These are phyloP conservation scores for Silvanus unidentatus DNA, from an alignment of 2,888 invertebrate genomes.

Conservation along the genomic window DNA sequence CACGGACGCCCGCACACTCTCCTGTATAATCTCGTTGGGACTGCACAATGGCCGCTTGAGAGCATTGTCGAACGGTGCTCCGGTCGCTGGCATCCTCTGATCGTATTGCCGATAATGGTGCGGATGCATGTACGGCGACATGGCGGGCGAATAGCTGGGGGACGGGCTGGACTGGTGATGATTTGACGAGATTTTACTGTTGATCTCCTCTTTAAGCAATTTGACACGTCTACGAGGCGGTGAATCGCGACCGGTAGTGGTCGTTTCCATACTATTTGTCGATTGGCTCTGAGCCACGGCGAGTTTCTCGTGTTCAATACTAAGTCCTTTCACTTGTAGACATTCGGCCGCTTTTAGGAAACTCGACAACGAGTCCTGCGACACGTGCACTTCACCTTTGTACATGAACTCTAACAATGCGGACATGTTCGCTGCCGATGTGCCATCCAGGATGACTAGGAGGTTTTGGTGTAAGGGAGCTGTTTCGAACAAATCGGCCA, in stretches of 20 bases:
- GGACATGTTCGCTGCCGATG: constrained; percentile 84
- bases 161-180: constrained; percentile 44
- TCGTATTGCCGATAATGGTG: constrained; percentile 40
- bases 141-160: constrained; percentile 47
- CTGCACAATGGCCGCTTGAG: constrained; percentile 55
- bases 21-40: constrained; percentile 56
- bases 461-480: constrained; percentile 75
- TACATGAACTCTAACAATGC: constrained; percentile 90
- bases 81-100: constrained; percentile 42
- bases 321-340: constrained; percentile 76
- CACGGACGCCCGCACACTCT: constrained; percentile 60
- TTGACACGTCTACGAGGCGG: constrained; percentile 14
- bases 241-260: constrained; percentile 28
- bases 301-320: constrained; percentile 67
- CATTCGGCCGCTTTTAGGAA: constrained; percentile 88
- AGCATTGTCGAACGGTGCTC: constrained; percentile 34
- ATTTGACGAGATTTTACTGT: constrained; percentile 27
- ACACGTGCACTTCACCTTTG: constrained; percentile 89
- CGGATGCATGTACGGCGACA: constrained; percentile 48
- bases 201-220: constrained; percentile 28
- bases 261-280: constrained; percentile 41
- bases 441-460: constrained; percentile 84
- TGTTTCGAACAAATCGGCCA: constrained; percentile 84
- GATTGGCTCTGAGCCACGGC: constrained; percentile 54
- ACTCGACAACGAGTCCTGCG: constrained; percentile 84